Evolutionary conservation across 2,797 vertebrate species (phyloP), one percentile per base, ranked within the genome.

Genomic region (Typhlichthys subterraneus): DNA sequence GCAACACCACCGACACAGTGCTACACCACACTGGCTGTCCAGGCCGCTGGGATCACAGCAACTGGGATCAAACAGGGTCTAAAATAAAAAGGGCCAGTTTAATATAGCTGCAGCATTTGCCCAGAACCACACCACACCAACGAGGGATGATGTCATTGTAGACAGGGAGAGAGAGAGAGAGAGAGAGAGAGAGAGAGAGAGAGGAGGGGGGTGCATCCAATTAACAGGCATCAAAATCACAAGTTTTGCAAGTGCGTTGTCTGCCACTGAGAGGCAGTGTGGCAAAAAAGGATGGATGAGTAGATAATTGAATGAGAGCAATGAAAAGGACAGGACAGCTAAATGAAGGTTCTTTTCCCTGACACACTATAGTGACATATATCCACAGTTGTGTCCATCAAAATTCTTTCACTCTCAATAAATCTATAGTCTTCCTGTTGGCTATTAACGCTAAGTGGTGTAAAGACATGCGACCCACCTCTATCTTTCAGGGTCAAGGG

Each of bases 81-180:
- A 82, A 88, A 89, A 88, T 84, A 86, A 85, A 84, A 65, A 59
- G 23, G 79, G 57, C 57, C 50, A 67, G 77, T 88, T 89, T 88
- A 87, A 84, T 87, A 85, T 86, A 87, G 87, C 78, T 59, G 72
- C 83, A 60, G 69, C 2, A 70, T 70, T 82, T 72, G 69, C 53
- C 71, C 76, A 73, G 82, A 86, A 70, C 82, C 73, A 71, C 70
- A 84, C 87, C 87, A 75, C 86, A 84, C 67, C 3, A 76, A 86
- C 85, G 80, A 68, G 63, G 52, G 70, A 83, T 88, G 88, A 88
- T 85, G 86, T 87, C 83, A 87, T 82, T 59, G 72, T n/a, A 19
- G 61, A 58, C 57, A 29, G 46, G 10, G 15, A 9, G 19, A n/a
- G 19, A 14, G 64, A 75, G 68, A 67, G 14, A 53, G 47, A 62